These are phyloP conservation scores for Monomorium pharaonis DNA, from an alignment of 1,140 invertebrate species.

Conservation along the genomic window DNA sequence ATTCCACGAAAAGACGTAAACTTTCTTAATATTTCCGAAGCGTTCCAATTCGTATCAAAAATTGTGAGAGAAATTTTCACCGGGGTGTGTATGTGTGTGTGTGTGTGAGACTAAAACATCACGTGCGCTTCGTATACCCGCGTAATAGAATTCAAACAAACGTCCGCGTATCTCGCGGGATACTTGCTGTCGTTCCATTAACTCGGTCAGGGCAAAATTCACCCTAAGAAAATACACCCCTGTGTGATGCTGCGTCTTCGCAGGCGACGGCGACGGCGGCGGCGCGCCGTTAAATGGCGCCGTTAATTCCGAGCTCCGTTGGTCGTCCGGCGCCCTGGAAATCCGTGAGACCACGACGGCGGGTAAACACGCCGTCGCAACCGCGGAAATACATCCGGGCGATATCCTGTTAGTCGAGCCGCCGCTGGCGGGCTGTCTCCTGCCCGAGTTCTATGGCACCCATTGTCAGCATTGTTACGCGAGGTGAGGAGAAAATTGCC, in stretches of 20 bases:
- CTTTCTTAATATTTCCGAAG: too few species aligned
- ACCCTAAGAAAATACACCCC: constrained; percentile 26
- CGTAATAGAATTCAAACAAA: constrained; percentile 11
- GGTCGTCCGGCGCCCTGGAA: constrained; percentile 75
- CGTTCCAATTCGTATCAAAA: too few species aligned
- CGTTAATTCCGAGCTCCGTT: constrained; percentile 39
- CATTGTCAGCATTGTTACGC: constrained; percentile 94
- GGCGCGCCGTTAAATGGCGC: constrained; percentile 9
- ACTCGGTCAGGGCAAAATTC: neutral
- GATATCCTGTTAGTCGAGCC: constrained; percentile 90
- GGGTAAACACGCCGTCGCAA: constrained; percentile 87
- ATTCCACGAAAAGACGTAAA: too few species aligned
- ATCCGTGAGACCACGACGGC: constrained; percentile 83
- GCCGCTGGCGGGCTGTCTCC: constrained; percentile 90
- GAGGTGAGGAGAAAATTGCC: constrained; percentile 83
- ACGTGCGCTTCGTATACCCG: neutral
- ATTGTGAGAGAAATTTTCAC: too few species aligned
- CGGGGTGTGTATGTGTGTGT: too few species aligned
- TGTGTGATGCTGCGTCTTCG: neutral
- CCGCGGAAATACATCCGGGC: constrained; percentile 86
- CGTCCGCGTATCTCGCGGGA: neutral
- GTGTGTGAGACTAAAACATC: neutral
- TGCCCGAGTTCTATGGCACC: constrained; percentile 89
- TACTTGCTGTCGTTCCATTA: constrained; percentile 11
- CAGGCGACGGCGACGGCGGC: neutral